A percentile compares a stretch with the other conserved stretches of the same genome.
These are phyloP conservation scores for Osmoderma eremita DNA, from an alignment of 2,888 invertebrate species.

Conservation along the genomic window DNA sequence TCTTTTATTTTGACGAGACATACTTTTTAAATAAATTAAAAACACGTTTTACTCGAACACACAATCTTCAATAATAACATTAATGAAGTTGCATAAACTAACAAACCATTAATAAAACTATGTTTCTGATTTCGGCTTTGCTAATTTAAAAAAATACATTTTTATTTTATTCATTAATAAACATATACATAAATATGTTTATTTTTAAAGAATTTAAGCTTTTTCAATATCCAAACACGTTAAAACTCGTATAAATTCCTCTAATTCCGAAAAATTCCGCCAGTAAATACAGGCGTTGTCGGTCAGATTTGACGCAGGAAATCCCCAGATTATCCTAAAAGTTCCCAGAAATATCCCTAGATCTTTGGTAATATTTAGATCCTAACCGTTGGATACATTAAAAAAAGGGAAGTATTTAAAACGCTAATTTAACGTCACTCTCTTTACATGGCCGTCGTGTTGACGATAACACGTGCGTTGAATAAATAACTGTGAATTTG, in stretches of 20 bases:
- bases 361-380: slow-evolving; percentile 19
- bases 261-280: background rate
- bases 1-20: slow-evolving; percentile 17
- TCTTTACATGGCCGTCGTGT: slow-evolving; percentile 48
- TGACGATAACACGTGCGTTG: slow-evolving; percentile 46
- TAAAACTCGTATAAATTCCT: slow-evolving; percentile 22
- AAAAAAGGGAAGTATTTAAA: slow-evolving; percentile 40
- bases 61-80: no score
- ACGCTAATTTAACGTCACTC: slow-evolving; percentile 40
- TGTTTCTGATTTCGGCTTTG: no score
- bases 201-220: background rate
- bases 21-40: background rate
- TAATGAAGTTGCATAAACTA: background rate
- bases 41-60: background rate
- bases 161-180: no score
- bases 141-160: no score
- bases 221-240: slow-evolving; percentile 8
- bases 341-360: background rate
- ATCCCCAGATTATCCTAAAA: slow-evolving; percentile 9
- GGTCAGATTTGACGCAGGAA: background rate
- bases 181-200: no score
- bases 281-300: slow-evolving; percentile 18
- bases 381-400: slow-evolving; percentile 7
- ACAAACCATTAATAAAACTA: background rate
- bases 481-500: slow-evolving; percentile 36